Evolutionary conservation across 2,113 vertebrate species (phyloP).

Genomic region (Misgurnus anguillicaudatus): DNA sequence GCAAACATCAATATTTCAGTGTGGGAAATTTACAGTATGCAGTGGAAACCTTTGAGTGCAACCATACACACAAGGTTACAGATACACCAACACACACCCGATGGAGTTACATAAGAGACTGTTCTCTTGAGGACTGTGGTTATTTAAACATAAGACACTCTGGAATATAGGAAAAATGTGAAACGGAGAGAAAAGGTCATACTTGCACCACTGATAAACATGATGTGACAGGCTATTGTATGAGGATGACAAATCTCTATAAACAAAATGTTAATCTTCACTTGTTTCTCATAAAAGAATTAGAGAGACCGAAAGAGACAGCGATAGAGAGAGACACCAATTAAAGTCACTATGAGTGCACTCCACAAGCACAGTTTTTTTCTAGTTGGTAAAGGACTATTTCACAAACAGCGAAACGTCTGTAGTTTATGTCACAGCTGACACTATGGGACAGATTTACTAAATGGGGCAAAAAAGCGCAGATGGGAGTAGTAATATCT

Average conservation of each 20-base stretch:
- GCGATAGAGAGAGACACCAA: neutral
- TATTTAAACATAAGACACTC: neutral
- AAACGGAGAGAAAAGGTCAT: slow-evolving; percentile 7
- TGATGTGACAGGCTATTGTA: neutral
- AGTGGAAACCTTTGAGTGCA: neutral
- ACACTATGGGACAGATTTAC: no score
- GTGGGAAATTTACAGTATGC: slow-evolving; percentile 10
- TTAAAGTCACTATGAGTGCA: no score
- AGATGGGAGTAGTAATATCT: no score
- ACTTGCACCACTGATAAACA: neutral
- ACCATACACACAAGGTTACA: neutral
- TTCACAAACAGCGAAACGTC: no score
- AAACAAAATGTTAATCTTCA: slow-evolving; percentile 11
- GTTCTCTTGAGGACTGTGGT: neutral
- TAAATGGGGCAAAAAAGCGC: no score
- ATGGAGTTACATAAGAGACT: slow-evolving; percentile 7
- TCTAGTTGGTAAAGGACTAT: no score
- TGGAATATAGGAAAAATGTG: neutral
- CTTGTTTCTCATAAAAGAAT: neutral
- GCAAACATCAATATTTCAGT: slow-evolving; percentile 34
- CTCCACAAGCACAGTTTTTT: no score
- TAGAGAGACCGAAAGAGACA: neutral
- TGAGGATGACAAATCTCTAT: neutral
- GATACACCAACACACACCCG: slow-evolving; percentile 43
- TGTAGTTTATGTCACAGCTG: no score